Conservation (phyloP, 2,888 invertebrate genomes). For the Antheraea assamensis region DNA sequence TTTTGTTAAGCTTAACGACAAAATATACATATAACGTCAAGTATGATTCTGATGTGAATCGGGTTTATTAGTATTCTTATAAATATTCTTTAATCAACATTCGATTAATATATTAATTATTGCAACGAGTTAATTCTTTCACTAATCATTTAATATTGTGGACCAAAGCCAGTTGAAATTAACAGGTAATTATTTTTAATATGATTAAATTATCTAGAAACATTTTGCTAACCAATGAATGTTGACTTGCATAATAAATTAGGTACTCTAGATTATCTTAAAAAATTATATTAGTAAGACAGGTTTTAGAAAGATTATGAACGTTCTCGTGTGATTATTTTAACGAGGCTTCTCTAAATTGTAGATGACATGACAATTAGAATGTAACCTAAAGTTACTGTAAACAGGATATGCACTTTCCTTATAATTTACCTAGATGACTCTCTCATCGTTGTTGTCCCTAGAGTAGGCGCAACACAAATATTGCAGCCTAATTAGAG, state of each 20-base stretch:
- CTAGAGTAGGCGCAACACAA: too few species aligned
- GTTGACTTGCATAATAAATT: neutral
- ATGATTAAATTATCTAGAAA: too few species aligned
- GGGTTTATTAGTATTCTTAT: too few species aligned
- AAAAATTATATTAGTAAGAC: neutral
- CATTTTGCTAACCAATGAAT: neutral
- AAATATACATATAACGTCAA: neutral
- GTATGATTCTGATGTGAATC: neutral
- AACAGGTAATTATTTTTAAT: too few species aligned
- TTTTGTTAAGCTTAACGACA: neutral
- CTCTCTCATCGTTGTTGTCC: too few species aligned
- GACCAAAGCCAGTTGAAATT: too few species aligned
- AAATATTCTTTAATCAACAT: too few species aligned
- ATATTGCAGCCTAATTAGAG: too few species aligned
- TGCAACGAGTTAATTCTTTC: too few species aligned
- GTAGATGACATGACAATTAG: neutral
- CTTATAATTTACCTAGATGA: neutral
- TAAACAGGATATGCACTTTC: neutral
- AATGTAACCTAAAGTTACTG: neutral
- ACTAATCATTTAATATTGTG: too few species aligned
- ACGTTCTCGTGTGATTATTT: neutral
- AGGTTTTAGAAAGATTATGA: neutral
- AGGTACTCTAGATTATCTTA: neutral
- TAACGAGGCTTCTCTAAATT: neutral
- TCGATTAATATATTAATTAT: too few species aligned